phyloP scores from a whole-genome alignment of 2,888 invertebrate species.

The Drosophila barbarae region DNA sequence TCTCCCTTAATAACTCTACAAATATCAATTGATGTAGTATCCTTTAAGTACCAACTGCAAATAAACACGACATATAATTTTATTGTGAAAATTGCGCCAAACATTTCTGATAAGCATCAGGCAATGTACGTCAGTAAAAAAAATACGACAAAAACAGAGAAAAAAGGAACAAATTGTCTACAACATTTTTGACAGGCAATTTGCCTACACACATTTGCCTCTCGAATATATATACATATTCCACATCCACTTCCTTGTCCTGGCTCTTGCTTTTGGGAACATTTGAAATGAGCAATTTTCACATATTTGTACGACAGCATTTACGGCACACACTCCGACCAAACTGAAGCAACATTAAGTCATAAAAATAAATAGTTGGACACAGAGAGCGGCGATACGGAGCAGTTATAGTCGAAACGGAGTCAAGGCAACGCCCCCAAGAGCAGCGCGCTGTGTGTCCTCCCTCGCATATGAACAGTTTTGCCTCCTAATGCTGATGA shows the following conservation, averaged over 20 bases:
- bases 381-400: slow-evolving; percentile 26
- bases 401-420: slow-evolving; percentile 51
- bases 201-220: slow-evolving; percentile 54
- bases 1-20: neutral
- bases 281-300: slow-evolving; percentile 73
- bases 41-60: slow-evolving; percentile 17
- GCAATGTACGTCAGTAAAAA: slow-evolving; percentile 24
- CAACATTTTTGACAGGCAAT: slow-evolving; percentile 72
- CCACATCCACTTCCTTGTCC: slow-evolving; percentile 1
- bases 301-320: slow-evolving; percentile 68
- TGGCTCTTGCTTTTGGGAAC: slow-evolving; percentile 36
- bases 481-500: slow-evolving; percentile 60
- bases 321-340: slow-evolving; percentile 34
- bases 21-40: neutral
- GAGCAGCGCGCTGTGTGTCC: slow-evolving; percentile 2
- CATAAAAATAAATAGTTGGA: slow-evolving; percentile 71
- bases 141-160: slow-evolving; percentile 19
- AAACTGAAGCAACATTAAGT: slow-evolving; percentile 64
- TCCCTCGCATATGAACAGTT: slow-evolving; percentile 13
- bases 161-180: slow-evolving; percentile 61
- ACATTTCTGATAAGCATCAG: slow-evolving; percentile 57
- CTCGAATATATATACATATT: slow-evolving; percentile 1
- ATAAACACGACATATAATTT: slow-evolving; percentile 41
- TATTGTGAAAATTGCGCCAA: slow-evolving; percentile 53
- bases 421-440: slow-evolving; percentile 46